Conservation (phyloP, 2,888 invertebrate genomes). For the Globia sparganii region DNA sequence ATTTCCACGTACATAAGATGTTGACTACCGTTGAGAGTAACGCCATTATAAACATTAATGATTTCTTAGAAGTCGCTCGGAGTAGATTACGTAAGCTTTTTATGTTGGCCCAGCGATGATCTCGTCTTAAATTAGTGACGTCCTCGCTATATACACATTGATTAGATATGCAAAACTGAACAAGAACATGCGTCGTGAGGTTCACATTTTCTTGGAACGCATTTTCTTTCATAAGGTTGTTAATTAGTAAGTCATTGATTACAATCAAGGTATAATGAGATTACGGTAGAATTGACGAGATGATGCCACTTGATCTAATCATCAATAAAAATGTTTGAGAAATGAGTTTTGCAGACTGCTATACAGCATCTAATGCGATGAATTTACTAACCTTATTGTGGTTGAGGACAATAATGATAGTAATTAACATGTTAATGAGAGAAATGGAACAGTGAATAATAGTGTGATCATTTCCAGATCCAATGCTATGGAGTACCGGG, state of each 20-base stretch:
- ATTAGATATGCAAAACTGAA: constrained; percentile 59
- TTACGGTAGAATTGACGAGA: constrained; percentile 37
- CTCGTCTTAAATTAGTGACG: constrained; percentile 68
- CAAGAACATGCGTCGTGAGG: constrained; percentile 24
- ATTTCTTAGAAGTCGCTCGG: constrained; percentile 81
- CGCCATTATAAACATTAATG: constrained; percentile 81
- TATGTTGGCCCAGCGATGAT: constrained; percentile 74
- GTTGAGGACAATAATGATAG: neutral
- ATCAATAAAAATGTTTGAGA: constrained; percentile 30
- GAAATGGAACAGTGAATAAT: constrained; percentile 25
- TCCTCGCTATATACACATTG: constrained; percentile 54
- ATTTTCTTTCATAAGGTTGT: constrained; percentile 34
- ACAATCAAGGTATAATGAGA: constrained; percentile 50
- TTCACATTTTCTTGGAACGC: constrained; percentile 46
- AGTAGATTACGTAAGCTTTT: constrained; percentile 84
- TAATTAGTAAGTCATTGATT: constrained; percentile 56
- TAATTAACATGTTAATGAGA: neutral
- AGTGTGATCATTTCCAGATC: constrained; percentile 92
- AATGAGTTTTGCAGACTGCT: constrained; percentile 15
- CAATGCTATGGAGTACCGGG: constrained; percentile 95
- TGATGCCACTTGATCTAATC: constrained; percentile 43
- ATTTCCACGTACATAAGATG: constrained; percentile 78
- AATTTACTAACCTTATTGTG: neutral
- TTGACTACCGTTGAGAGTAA: constrained; percentile 76
- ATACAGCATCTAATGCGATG: neutral